These are phyloP conservation scores for Cantharis rustica DNA, from an alignment of 2,888 invertebrate genomes.

Conservation along the genomic window DNA sequence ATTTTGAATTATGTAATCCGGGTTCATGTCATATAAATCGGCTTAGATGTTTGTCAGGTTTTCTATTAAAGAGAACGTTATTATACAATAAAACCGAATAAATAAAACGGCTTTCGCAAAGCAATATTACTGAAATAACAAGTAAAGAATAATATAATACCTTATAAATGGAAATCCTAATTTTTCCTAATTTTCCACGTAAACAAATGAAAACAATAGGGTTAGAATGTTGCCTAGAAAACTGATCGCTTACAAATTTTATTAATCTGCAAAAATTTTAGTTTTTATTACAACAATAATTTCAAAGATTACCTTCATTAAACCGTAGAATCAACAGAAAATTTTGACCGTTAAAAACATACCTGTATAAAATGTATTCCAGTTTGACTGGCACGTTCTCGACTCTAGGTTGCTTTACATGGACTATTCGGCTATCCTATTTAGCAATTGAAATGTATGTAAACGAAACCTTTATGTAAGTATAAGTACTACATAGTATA, in stretches of 20 bases:
- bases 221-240: not conserved
- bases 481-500: constrained; percentile 22
- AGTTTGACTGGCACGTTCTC: constrained; percentile 10
- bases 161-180: not conserved
- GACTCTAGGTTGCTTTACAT: constrained; percentile 15
- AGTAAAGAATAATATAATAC: not conserved
- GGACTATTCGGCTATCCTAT: constrained; percentile 21
- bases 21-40: not conserved
- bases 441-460: constrained; percentile 30
- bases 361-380: constrained; percentile 8
- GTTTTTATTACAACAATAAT: not conserved
- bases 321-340: not conserved
- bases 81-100: not conserved
- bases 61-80: not conserved
- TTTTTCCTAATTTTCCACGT: not conserved
- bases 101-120: not conserved
- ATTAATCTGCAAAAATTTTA: not conserved
- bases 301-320: not conserved
- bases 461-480: constrained; percentile 20
- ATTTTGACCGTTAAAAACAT: not conserved
- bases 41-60: not conserved
- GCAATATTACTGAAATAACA: not conserved
- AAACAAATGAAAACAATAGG: not conserved
- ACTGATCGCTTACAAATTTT: not conserved
- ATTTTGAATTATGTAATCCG: not conserved